phyloP scores from a whole-genome alignment of 2,113 vertebrate genomes.

The Apistogramma diplotaenia region DNA sequence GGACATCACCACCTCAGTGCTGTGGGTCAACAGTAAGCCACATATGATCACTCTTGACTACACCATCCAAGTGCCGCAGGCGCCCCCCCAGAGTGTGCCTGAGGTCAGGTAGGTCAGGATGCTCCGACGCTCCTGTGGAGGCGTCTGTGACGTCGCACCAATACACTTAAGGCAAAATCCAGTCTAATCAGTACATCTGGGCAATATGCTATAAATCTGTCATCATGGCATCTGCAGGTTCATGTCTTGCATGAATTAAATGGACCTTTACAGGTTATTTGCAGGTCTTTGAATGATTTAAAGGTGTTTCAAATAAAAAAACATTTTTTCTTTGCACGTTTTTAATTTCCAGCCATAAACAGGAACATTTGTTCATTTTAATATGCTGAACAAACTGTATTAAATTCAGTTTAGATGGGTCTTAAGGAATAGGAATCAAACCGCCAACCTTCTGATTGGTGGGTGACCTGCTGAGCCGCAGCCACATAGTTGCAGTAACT shows the following conservation, averaged over 20 bases:
- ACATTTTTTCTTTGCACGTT: not conserved
- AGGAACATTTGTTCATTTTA: accelerated
- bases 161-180: accelerated
- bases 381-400: not conserved
- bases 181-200: not conserved
- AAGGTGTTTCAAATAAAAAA: not conserved
- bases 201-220: not conserved
- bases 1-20: constrained; percentile 92
- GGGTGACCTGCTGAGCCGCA: no score
- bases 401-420: not conserved
- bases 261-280: not conserved
- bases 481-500: no score
- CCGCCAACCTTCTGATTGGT: no score
- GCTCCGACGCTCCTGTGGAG: not conserved
- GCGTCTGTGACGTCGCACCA: not conserved
- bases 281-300: not conserved
- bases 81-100: constrained; percentile 47
- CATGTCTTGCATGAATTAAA: not conserved
- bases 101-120: constrained; percentile 86
- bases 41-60: constrained; percentile 99
- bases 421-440: no score
- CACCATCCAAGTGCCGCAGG: constrained; percentile 84
- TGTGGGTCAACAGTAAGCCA: constrained; percentile 91
- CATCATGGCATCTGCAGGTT: not conserved
- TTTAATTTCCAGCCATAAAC: accelerated